Conservation (phyloP, 2,113 vertebrate genomes). For the Pungitius pungitius region DNA sequence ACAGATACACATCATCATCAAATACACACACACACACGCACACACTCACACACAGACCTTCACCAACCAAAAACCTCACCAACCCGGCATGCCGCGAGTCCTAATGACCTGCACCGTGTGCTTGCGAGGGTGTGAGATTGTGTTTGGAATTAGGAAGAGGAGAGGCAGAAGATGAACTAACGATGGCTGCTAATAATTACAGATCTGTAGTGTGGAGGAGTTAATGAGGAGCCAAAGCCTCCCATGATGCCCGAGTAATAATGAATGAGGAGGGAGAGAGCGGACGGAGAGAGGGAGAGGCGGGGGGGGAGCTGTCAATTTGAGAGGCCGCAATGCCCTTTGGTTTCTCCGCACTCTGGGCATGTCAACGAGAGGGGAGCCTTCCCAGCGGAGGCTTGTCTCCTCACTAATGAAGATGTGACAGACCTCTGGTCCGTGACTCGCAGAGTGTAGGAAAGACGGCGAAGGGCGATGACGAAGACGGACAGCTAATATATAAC, state of each 20-base stretch:
- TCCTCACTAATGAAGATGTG: slow-evolving; percentile 80
- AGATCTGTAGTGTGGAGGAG: slow-evolving; percentile 75
- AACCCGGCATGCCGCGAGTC: slow-evolving; percentile 35
- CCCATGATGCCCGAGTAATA: slow-evolving; percentile 78
- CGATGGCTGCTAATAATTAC: slow-evolving; percentile 80
- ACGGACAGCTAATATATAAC: slow-evolving; percentile 63
- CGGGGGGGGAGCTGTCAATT: slow-evolving; percentile 73
- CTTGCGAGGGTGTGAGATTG: slow-evolving; percentile 66
- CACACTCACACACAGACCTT: background rate
- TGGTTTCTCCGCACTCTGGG: slow-evolving; percentile 74
- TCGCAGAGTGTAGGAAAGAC: slow-evolving; percentile 49
- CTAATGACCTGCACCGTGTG: slow-evolving; percentile 62
- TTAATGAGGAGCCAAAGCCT: slow-evolving; percentile 80
- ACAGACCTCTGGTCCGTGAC: slow-evolving; percentile 69
- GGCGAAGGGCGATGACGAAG: slow-evolving; percentile 40
- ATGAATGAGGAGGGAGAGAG: slow-evolving; percentile 72
- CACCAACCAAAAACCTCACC: background rate
- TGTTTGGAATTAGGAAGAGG: slow-evolving; percentile 72
- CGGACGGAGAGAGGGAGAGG: slow-evolving; percentile 7
- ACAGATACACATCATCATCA: slow-evolving; percentile 12
- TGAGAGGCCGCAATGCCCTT: slow-evolving; percentile 76
- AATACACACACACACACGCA: background rate
- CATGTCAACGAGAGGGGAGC: slow-evolving; percentile 75
- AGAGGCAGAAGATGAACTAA: slow-evolving; percentile 75
- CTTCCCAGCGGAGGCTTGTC: slow-evolving; percentile 74